Base-by-base conservation (phyloP, 2,888 invertebrate genomes). In the Melitaea athalia region DNA sequence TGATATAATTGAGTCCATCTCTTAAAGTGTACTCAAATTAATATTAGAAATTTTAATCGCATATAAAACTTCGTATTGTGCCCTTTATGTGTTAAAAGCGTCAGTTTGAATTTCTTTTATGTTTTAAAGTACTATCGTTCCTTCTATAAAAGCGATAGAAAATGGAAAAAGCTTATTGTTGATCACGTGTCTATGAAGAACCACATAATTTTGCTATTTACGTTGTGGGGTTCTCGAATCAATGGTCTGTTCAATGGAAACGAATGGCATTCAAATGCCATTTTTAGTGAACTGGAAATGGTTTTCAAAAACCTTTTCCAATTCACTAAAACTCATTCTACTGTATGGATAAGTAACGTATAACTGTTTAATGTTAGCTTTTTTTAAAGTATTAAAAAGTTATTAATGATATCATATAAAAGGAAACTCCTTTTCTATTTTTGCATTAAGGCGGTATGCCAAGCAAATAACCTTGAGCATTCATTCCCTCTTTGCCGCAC, bases 291-390 rank as follows among this genome's bases (percentile, higher is more conserved):
- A 24, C 24, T 24, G 24, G 24, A 24, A 24, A 24, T 24, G 24
- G 24, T 24, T 24, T 24, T 24, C 24, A 24, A 24, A 71, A 77
- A 72, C 72, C 72, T 71, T 73, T 75, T 75, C 73, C 72, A 67
- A 60, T 63, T 70, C 75, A 72, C 67, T 72, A 75, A 67, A 68
- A 59, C 43, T 62, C 63, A 53, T 68, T 52, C 66, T 52, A 50
- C 52, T 42, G 61, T 50, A 64, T 59, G 59, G 50, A 8, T 60
- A 63, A 47, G 57, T 67, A 66, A 65, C 62, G 24, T 24, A 24
- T 72, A 73, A 73, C 69, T 74, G 70, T 63, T 63, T 68, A 68
- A 63, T 69, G 59, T 55, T 67, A 2, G 24, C 24, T 24, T 24
- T 24, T n/a, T 24, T 24, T 24, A 24, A 24, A 24, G 24, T 24